Evolutionary conservation across 2,797 vertebrate species (phyloP).

Genomic region (Enteromius trimaculatus): DNA sequence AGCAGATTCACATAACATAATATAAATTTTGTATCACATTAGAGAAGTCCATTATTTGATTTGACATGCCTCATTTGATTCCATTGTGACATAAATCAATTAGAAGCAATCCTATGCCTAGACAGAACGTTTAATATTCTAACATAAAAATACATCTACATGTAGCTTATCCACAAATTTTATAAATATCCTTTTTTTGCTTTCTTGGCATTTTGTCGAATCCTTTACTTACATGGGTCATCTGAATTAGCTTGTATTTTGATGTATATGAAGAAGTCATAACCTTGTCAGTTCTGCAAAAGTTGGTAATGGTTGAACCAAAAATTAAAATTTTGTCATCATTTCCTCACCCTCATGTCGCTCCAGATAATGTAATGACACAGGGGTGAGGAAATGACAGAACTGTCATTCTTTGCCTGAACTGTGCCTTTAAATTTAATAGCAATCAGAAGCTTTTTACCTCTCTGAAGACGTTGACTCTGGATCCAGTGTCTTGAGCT

Average conservation of each 20-base stretch:
- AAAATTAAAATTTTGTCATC: neutral
- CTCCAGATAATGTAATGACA: neutral
- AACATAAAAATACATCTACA: neutral
- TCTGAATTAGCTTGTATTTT: neutral
- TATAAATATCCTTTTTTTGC: neutral
- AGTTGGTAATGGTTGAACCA: neutral
- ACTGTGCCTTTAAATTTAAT: slow-evolving; percentile 39
- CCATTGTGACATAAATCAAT: neutral
- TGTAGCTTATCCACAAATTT: neutral
- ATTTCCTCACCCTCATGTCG: neutral
- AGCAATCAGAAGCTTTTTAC: slow-evolving; percentile 64
- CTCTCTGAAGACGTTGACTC: slow-evolving; percentile 29
- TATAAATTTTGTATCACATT: neutral
- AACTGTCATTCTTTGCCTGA: slow-evolving; percentile 20
- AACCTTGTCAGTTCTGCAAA: slow-evolving; percentile 35
- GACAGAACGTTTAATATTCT: neutral
- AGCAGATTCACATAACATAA: neutral
- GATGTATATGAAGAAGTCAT: neutral
- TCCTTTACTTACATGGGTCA: neutral
- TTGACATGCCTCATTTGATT: neutral
- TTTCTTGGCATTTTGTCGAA: neutral
- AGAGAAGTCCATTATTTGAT: neutral
- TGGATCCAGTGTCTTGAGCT: slow-evolving; percentile 9
- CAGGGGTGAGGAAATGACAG: neutral
- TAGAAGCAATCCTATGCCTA: neutral